phyloP scores from a whole-genome alignment of 2,113 vertebrate genomes.

The Trochalopteron elliotii region DNA sequence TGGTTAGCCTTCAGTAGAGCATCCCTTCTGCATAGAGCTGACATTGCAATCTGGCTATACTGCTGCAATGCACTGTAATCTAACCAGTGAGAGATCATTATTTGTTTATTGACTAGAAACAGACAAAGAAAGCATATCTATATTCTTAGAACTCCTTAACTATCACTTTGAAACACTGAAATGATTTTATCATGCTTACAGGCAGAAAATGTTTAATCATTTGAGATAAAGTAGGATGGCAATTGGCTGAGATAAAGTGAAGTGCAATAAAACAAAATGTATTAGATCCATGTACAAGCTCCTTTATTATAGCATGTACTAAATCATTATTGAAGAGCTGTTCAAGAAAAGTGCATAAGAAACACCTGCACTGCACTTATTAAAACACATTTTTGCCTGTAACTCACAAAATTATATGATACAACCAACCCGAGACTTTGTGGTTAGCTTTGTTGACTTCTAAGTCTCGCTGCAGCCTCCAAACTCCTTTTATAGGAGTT shows the following conservation, averaged over 20 bases:
- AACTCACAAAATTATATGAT: neutral
- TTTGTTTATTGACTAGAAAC: neutral
- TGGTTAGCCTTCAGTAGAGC: neutral
- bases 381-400: constrained; percentile 10
- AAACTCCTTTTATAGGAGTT: constrained; percentile 13
- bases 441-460: neutral
- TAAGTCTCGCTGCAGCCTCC: neutral
- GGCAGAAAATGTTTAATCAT: neutral
- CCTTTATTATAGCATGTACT: constrained; percentile 1
- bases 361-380: neutral
- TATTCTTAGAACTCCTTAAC: constrained; percentile 16
- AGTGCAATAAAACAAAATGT: constrained; percentile 35
- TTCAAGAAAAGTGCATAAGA: neutral
- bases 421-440: neutral
- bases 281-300: neutral
- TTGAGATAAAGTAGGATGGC: neutral
- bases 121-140: neutral
- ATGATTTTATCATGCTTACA: neutral
- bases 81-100: neutral
- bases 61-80: neutral
- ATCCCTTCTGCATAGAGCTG: neutral
- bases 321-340: constrained; percentile 12
- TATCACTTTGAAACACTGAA: constrained; percentile 1
- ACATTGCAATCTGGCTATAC: neutral
- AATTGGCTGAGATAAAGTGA: constrained; percentile 18